Base-by-base conservation (phyloP, 2,113 vertebrate genomes). In the Mola mola region DNA sequence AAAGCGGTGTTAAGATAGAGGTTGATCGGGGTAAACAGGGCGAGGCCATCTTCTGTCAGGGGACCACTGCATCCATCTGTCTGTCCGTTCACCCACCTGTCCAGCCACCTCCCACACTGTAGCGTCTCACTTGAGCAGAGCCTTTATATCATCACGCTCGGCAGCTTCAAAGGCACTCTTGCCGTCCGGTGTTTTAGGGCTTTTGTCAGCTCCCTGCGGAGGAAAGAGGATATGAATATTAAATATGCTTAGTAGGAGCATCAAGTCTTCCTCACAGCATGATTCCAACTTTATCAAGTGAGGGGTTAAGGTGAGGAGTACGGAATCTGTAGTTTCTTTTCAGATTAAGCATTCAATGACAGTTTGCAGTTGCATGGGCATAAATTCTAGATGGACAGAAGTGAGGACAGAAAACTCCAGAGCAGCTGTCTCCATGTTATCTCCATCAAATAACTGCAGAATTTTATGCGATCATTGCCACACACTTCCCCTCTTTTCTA, bases 191-290 rank as follows among this genome's bases (percentile, higher is more conserved):
- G 93, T 93, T 91, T 94, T 96, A 81, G 76, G 83, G 83, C 90
- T 77, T 90, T 96, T 97, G 91, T 97, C 94, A 73, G 96, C 96
- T 86, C 96, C 97, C 96, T 98, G 92, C 13, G 76, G 75, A 89
- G 84, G 62, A 83, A 49, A 68, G 10, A 17, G 20, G 16, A 66
- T 42, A 67, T 41, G 50, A 67, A 75, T 74, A 59, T 76, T 51
- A 75, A 72, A 67, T 19, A 56, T 61, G 29, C 61, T 60, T 7
- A 60, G 53, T 29, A 25, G 34, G 42, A 6, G 22, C 15, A 25
- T 25, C 11, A 21, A 44, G 52, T 44, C 47, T 29, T 11, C 1
- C 7, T 55, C 24, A 12, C 63, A 76, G 47, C 7, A 2, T 31
- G 61, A 52, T 43, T 22, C 28, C 28, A 36, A 24, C 22, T 61